Evolutionary conservation across 2,797 vertebrate genomes (phyloP).

Genomic region (Falco concolor): DNA sequence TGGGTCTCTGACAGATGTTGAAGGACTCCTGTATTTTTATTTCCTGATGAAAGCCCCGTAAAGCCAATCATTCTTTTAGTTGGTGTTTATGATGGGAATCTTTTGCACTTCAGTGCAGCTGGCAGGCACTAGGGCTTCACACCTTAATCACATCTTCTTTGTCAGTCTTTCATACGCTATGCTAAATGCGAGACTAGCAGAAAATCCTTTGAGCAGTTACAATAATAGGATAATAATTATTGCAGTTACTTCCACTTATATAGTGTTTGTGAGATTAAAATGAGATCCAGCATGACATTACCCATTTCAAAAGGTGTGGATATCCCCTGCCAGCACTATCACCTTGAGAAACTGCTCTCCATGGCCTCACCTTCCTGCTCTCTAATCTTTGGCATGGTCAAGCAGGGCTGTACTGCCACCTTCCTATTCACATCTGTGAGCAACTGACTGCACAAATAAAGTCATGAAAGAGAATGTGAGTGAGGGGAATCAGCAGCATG

Average conservation of each 20-base stretch:
- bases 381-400: background rate
- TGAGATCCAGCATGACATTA: background rate
- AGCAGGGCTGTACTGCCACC: background rate
- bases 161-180: background rate
- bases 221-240: constrained; percentile 39
- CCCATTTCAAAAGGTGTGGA: background rate
- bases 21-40: constrained; percentile 20
- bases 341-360: background rate
- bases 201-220: constrained; percentile 49
- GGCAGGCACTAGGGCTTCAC: constrained; percentile 6
- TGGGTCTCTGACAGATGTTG: background rate
- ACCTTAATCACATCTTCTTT: constrained; percentile 44
- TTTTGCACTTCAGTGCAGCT: constrained; percentile 6
- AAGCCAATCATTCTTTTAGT: background rate
- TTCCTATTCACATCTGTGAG: background rate
- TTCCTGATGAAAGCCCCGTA: constrained; percentile 12
- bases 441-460: background rate
- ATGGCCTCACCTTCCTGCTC: background rate
- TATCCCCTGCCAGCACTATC: background rate
- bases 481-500: background rate
- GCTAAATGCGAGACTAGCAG: constrained; percentile 18
- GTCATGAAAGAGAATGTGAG: background rate
- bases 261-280: constrained; percentile 24
- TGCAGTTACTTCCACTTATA: background rate
- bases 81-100: constrained; percentile 33